phyloP scores from a whole-genome alignment of 2,113 vertebrate species.

The Cyanistes caeruleus region DNA sequence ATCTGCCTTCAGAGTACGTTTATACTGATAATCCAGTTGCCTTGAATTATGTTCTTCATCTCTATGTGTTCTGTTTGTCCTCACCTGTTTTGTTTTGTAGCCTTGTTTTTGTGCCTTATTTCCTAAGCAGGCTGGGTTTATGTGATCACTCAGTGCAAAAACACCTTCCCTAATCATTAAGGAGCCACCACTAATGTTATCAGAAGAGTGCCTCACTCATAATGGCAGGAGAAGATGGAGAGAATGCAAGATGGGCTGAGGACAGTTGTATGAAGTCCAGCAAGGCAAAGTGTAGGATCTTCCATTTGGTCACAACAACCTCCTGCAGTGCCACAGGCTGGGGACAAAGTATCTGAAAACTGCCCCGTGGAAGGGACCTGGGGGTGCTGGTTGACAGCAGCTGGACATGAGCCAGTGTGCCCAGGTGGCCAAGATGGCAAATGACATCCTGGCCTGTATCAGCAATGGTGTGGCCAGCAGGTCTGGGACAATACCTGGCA shows the following conservation, averaged over 20 bases:
- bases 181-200: neutral
- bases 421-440: neutral
- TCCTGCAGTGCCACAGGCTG: neutral
- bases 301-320: neutral
- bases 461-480: neutral
- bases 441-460: neutral
- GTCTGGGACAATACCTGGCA: rapidly evolving
- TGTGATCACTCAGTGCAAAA: neutral
- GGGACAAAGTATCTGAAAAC: neutral
- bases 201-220: neutral
- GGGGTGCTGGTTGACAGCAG: rapidly evolving
- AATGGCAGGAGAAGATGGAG: neutral
- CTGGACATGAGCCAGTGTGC: neutral
- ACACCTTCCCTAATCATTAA: neutral
- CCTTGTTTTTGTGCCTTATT: neutral
- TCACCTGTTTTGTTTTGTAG: neutral
- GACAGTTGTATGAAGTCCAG: neutral
- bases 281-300: neutral
- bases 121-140: neutral
- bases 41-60: neutral
- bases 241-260: neutral
- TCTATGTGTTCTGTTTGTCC: neutral
- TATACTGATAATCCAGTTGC: conserved; percentile 37
- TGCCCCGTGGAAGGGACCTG: rapidly evolving
- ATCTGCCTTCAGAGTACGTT: conserved; percentile 28